These are phyloP conservation scores for Zygothrica quintamaculata DNA, from an alignment of 2,888 invertebrate genomes.

Conservation along the genomic window DNA sequence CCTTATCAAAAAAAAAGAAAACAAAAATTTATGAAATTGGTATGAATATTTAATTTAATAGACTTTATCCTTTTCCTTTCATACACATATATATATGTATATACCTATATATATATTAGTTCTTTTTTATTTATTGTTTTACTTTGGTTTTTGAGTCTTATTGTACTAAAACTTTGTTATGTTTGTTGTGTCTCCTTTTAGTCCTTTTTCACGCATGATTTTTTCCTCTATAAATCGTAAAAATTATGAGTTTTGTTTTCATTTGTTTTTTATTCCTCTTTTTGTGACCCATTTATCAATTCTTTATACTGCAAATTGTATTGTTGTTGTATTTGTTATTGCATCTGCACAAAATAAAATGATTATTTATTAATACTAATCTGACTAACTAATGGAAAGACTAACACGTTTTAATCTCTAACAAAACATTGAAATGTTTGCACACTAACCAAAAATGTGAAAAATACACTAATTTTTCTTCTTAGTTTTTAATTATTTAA, in stretches of 20 bases:
- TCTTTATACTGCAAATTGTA: constrained; percentile 38
- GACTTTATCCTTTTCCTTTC: constrained; percentile 1
- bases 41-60: constrained; percentile 41
- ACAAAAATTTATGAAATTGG: constrained; percentile 57
- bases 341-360: constrained; percentile 58
- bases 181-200: constrained; percentile 5
- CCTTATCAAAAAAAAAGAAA: constrained; percentile 39
- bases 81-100: too few species aligned
- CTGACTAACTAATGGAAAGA: constrained; percentile 8
- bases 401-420: too few species aligned
- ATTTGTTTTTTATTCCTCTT: constrained; percentile 1
- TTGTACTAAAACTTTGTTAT: neutral
- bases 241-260: constrained; percentile 6
- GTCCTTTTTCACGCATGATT: constrained; percentile 3
- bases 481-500: neutral
- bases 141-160: too few species aligned
- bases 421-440: too few species aligned
- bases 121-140: constrained; percentile 1
- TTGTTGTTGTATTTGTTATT: constrained; percentile 79
- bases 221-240: too few species aligned
- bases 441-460: too few species aligned
- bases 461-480: too few species aligned
- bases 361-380: constrained; percentile 12
- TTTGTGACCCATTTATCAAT: neutral
- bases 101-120: too few species aligned